These are phyloP conservation scores for Pachyrhynchus sulphureomaculatus DNA, from an alignment of 1,140 invertebrate genomes.

Conservation along the genomic window DNA sequence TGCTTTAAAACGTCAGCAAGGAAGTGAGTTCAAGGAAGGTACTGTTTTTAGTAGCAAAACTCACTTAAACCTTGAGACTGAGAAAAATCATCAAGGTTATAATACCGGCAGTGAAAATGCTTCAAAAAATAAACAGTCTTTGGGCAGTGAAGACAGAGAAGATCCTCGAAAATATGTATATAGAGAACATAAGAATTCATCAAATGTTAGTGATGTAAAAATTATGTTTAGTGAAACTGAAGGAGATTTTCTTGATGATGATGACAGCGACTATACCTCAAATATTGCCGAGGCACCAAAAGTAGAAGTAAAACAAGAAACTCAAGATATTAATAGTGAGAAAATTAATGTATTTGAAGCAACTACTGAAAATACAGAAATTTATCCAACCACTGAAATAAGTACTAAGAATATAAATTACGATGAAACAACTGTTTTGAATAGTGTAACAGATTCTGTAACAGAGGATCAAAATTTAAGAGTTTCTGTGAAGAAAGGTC, in stretches of 20 bases:
- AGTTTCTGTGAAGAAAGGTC: no score
- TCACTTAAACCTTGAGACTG: background rate
- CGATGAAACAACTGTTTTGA: no score
- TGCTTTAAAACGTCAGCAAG: background rate
- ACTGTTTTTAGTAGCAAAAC: no score
- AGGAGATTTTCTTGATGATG: constrained; percentile 19
- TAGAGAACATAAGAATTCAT: constrained; percentile 12
- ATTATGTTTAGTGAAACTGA: constrained; percentile 21
- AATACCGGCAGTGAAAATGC: background rate
- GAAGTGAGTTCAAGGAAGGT: no score
- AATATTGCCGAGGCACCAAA: background rate
- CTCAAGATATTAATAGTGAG: background rate
- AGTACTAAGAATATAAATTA: no score
- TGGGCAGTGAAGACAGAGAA: background rate
- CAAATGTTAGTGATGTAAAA: constrained; percentile 16
- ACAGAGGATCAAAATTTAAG: no score
- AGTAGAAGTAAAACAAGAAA: background rate
- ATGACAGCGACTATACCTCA: background rate
- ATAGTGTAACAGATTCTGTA: no score
- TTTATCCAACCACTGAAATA: no score
- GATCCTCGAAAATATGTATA: constrained; percentile 6
- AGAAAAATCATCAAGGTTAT: background rate
- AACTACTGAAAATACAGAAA: no score
- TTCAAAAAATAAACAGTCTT: no score
- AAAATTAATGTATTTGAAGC: background rate